These are phyloP conservation scores for Pluvialis apricaria DNA, from an alignment of 2,113 vertebrate genomes.

Conservation along the genomic window DNA sequence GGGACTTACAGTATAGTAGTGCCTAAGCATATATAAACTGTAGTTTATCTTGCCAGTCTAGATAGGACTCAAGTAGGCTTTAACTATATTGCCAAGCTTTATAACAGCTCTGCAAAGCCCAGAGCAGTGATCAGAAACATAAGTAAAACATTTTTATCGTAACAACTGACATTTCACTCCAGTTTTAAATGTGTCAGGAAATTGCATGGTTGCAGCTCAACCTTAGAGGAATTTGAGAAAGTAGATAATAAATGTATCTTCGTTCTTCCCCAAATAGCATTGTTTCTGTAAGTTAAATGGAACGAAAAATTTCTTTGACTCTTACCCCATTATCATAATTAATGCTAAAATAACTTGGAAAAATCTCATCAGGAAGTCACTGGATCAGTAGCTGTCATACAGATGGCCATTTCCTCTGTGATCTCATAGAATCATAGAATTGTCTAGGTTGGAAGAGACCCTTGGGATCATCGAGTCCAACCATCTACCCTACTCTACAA, in stretches of 20 bases:
- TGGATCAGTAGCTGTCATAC: background rate
- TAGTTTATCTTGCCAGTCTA: constrained; percentile 20
- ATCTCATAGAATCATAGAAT: no score
- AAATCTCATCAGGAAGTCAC: background rate
- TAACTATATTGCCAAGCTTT: constrained; percentile 16
- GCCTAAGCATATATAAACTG: background rate
- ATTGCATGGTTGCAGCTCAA: background rate
- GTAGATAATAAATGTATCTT: background rate
- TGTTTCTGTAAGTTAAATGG: background rate
- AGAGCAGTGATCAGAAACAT: background rate
- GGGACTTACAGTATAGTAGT: background rate
- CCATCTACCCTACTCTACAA: no score
- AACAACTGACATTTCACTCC: background rate
- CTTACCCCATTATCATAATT: background rate
- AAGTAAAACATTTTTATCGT: constrained; percentile 19
- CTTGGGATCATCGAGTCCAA: no score
- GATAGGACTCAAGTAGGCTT: background rate
- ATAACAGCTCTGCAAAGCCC: constrained; percentile 9
- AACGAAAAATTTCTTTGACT: background rate
- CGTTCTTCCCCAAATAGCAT: background rate
- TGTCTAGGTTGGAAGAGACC: no score
- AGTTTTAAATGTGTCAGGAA: background rate
- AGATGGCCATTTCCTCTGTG: background rate
- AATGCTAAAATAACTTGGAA: background rate
- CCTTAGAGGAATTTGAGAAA: background rate